Conservation (phyloP, 2,888 invertebrate species). For the Drosophila kanekoi region DNA sequence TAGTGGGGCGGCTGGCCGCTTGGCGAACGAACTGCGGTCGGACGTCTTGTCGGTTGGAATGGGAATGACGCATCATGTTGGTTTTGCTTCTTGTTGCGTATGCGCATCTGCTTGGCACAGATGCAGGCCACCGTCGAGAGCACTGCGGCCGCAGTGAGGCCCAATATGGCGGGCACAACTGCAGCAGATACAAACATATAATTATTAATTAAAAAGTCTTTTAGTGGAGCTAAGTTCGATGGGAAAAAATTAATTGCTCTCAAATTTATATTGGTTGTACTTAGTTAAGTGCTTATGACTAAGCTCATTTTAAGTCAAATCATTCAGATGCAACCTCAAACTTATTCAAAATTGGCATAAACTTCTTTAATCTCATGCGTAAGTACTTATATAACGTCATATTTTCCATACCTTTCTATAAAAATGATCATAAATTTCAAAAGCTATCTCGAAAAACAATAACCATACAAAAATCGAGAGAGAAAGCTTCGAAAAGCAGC, state of each 20-base stretch:
- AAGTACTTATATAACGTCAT: too few species aligned
- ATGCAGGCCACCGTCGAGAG: conserved; percentile 84
- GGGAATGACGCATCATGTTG: conserved; percentile 84
- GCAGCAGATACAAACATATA: conserved; percentile 9
- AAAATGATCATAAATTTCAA: too few species aligned
- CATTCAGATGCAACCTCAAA: too few species aligned
- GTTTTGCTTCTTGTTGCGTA: conserved; percentile 83
- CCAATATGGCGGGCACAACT: conserved; percentile 85
- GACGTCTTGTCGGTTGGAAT: conserved; percentile 85
- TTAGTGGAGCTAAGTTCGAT: too few species aligned
- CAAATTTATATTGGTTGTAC: not conserved
- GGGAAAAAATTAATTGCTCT: not conserved
- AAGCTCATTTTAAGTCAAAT: too few species aligned
- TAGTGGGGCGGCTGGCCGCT: conserved; percentile 92
- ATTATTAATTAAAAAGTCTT: not conserved
- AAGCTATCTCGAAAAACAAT: too few species aligned
- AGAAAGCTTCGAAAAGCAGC: too few species aligned
- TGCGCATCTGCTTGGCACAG: conserved; percentile 83
- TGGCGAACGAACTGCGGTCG: conserved; percentile 91
- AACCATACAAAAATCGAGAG: too few species aligned
- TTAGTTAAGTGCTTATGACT: too few species aligned
- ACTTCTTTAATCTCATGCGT: too few species aligned
- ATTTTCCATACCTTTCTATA: too few species aligned
- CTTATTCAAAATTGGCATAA: too few species aligned
- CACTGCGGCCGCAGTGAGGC: conserved; percentile 84